These are phyloP conservation scores for Capreolus pygargus DNA, from an alignment of 2,113 vertebrate species.

Conservation along the genomic window DNA sequence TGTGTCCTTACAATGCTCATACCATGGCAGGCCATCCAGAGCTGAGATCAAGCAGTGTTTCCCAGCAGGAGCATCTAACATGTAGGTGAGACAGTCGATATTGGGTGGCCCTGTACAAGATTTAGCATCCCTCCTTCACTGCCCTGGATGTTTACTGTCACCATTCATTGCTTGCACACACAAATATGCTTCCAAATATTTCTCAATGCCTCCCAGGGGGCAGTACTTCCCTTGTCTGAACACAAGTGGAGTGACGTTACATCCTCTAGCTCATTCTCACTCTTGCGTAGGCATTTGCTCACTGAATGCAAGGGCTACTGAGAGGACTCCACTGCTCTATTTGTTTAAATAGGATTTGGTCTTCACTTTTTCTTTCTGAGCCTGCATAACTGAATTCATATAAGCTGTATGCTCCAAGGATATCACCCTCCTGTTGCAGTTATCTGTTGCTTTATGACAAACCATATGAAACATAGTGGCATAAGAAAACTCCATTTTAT, in stretches of 20 bases:
- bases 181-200: not conserved
- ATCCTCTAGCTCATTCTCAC: not conserved
- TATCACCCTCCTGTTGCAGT: not conserved
- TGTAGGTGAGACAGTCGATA: not conserved
- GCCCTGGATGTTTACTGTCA: not conserved
- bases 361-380: not conserved
- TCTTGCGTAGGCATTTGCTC: not conserved
- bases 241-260: fast-evolving
- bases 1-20: not conserved
- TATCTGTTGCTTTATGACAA: not conserved
- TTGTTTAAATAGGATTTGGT: not conserved
- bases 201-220: not conserved
- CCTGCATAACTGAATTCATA: not conserved
- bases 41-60: not conserved
- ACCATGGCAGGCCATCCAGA: not conserved
- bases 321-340: not conserved
- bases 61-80: not conserved
- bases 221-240: not conserved
- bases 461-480: not conserved
- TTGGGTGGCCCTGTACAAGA: not conserved
- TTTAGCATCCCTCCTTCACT: not conserved
- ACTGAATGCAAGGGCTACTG: not conserved
- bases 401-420: not conserved
- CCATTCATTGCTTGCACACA: not conserved
- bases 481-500: not conserved